phyloP scores from a whole-genome alignment of 2,113 vertebrate species.

The Neolamprologus fasciatus region DNA sequence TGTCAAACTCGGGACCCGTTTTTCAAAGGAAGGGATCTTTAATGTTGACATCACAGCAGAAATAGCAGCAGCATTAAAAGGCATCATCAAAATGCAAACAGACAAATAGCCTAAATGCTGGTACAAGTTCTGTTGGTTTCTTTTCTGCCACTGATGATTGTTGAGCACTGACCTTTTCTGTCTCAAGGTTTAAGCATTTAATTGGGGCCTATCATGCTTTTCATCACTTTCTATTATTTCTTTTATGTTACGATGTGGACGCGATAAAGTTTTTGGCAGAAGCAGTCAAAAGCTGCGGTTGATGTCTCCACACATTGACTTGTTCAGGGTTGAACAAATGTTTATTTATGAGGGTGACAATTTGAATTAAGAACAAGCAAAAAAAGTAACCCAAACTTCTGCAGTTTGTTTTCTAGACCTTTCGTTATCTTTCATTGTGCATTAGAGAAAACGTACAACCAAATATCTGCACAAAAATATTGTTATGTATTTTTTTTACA shows the following conservation, averaged over 20 bases:
- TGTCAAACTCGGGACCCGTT: background rate
- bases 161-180: background rate
- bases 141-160: background rate
- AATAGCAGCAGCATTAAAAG: background rate
- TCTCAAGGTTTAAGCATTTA: background rate
- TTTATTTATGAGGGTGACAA: background rate
- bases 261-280: background rate
- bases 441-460: background rate
- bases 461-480: background rate
- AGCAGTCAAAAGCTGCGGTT: background rate
- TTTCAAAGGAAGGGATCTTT: background rate
- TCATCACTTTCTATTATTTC: background rate
- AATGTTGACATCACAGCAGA: background rate
- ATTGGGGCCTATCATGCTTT: background rate
- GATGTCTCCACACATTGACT: background rate
- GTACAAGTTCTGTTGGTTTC: background rate
- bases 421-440: background rate
- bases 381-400: background rate
- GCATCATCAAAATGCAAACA: background rate
- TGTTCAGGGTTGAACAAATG: background rate
- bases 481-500: background rate
- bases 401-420: background rate
- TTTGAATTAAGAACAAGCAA: background rate
- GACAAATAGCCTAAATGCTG: background rate
- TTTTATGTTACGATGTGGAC: background rate